These are phyloP conservation scores for Pteruthius melanotis DNA, from an alignment of 2,113 vertebrate species.

Conservation along the genomic window DNA sequence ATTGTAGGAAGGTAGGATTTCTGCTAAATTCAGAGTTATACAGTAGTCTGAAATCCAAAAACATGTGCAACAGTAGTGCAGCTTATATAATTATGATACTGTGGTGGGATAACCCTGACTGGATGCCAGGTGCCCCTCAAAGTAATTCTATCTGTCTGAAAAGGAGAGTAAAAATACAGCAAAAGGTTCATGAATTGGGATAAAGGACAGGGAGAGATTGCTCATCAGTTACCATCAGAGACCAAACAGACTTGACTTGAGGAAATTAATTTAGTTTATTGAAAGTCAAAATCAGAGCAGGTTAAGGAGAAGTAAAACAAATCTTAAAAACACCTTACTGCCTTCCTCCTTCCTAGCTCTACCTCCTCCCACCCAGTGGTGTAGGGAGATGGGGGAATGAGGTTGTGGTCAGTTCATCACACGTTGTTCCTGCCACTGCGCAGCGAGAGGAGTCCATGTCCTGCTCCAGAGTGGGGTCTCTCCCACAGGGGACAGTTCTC, in stretches of 20 bases:
- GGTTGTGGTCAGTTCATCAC: no score
- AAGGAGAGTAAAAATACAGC: background rate
- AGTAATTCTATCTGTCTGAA: background rate
- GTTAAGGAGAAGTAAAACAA: background rate
- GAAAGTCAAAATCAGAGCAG: background rate
- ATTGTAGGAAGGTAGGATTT: background rate
- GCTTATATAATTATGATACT: background rate
- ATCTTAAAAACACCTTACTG: background rate
- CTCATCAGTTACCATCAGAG: background rate
- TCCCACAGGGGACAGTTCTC: background rate
- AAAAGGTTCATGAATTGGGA: background rate
- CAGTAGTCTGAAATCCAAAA: background rate
- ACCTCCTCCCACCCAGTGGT: background rate
- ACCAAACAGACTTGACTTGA: background rate
- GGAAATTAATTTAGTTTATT: background rate
- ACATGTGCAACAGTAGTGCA: background rate
- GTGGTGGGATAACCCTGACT: background rate
- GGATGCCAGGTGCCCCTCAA: accelerated
- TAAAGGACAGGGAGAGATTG: background rate
- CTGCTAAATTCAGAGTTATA: background rate
- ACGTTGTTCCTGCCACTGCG: accelerated
- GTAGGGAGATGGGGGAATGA: accelerated
- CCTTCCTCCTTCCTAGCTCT: background rate
- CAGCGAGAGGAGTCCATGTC: background rate
- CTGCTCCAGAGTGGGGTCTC: background rate